Percentiles rank a stretch among this genome's conserved stretches.
phyloP scores from a whole-genome alignment of 2,113 vertebrate genomes.

The Corydoras maculifer region DNA sequence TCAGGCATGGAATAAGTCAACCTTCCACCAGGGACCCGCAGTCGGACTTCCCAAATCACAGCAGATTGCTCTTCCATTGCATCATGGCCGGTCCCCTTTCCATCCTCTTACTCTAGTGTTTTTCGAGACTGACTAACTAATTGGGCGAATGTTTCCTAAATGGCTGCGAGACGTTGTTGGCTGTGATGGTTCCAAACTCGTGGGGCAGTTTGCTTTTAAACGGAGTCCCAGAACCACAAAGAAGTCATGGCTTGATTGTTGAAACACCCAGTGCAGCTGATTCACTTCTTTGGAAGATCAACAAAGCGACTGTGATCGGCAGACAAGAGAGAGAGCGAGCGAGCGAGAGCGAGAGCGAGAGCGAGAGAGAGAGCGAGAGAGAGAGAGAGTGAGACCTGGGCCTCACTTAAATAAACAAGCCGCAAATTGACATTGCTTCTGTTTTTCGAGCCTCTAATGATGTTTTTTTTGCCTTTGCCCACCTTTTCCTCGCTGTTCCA shows the following conservation, averaged over 20 bases:
- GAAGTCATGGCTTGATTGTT: too few relatives aligned
- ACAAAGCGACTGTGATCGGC: not conserved
- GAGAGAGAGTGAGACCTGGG: constrained; percentile 31
- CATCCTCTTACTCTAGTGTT: constrained; percentile 19
- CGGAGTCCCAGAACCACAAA: too few relatives aligned
- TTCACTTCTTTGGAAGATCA: too few relatives aligned
- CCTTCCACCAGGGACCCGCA: constrained; percentile 26
- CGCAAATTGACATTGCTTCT: constrained; percentile 48
- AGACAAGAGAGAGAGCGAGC: constrained; percentile 10
- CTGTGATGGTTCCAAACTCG: not conserved
- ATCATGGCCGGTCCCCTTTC: constrained; percentile 42
- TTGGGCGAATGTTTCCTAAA: constrained; percentile 13
- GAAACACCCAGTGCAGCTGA: too few relatives aligned
- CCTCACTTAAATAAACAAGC: constrained; percentile 48
- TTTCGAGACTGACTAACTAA: constrained; percentile 17
- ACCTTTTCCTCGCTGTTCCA: constrained; percentile 50
- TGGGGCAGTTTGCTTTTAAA: too few relatives aligned
- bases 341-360: too few relatives aligned
- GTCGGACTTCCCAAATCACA: constrained; percentile 40
- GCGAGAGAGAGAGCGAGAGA: not conserved
- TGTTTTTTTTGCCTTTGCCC: constrained; percentile 28
- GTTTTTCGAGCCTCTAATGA: constrained; percentile 50
- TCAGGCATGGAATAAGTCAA: too few relatives aligned
- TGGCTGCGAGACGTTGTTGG: not conserved
- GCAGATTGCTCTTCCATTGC: constrained; percentile 46